A percentile compares a stretch with the other conserved stretches of the same genome.
Evolutionary conservation across 2,113 vertebrate genomes (phyloP).

Genomic region (Sylvietta virens): DNA sequence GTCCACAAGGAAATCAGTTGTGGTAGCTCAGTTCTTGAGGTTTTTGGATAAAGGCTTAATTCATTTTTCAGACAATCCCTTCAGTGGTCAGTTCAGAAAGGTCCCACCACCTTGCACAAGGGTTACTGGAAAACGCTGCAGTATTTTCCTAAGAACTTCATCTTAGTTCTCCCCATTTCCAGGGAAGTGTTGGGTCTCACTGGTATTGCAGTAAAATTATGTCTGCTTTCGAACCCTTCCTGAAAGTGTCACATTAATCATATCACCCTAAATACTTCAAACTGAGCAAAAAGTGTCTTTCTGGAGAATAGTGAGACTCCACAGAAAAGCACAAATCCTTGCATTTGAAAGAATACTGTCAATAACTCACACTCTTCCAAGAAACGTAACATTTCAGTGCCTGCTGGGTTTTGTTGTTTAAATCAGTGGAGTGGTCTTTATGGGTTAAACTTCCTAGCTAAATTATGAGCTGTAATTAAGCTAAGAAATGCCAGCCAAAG

Average conservation of each 20-base stretch:
- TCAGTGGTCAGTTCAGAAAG: not conserved
- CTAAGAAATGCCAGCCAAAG: not conserved
- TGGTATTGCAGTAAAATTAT: not conserved
- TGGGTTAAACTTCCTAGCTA: not conserved
- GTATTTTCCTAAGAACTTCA: no score
- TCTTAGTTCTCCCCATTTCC: not conserved
- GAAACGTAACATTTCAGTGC: not conserved
- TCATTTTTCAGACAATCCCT: not conserved
- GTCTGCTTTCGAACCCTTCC: not conserved
- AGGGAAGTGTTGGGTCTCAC: constrained; percentile 10
- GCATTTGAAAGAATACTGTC: not conserved
- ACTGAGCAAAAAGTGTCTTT: not conserved
- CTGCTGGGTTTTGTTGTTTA: not conserved
- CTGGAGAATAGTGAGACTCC: not conserved
- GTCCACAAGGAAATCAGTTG: not conserved
- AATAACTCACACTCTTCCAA: not conserved
- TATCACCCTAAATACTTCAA: not conserved
- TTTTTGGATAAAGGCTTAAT: not conserved
- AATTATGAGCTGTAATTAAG: not conserved
- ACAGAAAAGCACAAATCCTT: constrained; percentile 17
- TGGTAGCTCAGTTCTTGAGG: not conserved
- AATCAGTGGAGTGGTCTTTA: not conserved
- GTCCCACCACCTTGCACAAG: not conserved
- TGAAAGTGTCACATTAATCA: not conserved
- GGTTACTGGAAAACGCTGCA: not conserved